Conservation (phyloP, 37 sponge, comb jelly and placozoan genomes). For the Ianthella basta region DNA sequence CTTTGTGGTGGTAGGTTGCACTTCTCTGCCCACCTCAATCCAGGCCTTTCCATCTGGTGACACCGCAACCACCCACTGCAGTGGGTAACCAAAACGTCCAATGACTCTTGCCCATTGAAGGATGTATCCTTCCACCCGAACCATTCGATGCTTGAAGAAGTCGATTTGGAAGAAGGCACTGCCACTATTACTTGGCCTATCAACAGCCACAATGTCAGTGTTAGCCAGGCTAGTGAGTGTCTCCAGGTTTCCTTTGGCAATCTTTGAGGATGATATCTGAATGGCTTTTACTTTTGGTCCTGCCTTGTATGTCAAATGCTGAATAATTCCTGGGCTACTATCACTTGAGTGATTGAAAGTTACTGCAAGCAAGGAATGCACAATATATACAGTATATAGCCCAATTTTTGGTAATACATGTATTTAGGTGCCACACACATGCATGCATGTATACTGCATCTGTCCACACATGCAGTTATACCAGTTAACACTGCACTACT, state of each 20-base stretch:
- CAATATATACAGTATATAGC: too few relatives aligned
- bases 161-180: conserved; percentile 12
- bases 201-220: background rate
- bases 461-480: too few relatives aligned
- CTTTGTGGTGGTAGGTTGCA: background rate
- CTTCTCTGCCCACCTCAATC: background rate
- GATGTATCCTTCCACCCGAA: conserved; percentile 5
- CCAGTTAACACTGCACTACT: too few relatives aligned
- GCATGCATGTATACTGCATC: too few relatives aligned
- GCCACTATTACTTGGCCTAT: background rate
- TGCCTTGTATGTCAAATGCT: too few relatives aligned
- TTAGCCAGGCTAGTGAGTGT: background rate
- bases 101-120: conserved; percentile 7
- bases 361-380: too few relatives aligned
- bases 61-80: conserved; percentile 7
- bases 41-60: conserved; percentile 17
- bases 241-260: background rate
- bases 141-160: background rate
- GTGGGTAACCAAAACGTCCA: conserved; percentile 19
- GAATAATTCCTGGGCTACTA: too few relatives aligned
- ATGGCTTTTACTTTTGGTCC: too few relatives aligned
- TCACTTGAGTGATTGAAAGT: too few relatives aligned
- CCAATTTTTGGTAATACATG: too few relatives aligned
- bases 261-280: too few relatives aligned
- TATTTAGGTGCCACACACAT: too few relatives aligned